Base-by-base conservation (phyloP, 2,888 invertebrate species). In the Tetranychus piercei region DNA sequence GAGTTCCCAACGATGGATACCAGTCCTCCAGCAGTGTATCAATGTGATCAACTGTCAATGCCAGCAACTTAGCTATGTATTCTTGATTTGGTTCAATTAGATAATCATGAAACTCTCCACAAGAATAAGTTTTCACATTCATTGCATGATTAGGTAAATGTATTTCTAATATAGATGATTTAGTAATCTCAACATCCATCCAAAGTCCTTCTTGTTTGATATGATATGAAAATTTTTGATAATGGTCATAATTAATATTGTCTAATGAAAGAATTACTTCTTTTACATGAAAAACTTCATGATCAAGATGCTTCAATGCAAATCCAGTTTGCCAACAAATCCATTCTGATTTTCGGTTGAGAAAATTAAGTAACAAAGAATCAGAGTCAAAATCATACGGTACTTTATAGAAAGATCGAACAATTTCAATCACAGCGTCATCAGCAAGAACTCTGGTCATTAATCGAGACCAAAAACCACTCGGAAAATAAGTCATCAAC, bases 21-120 rank as follows among this genome's bases (percentile, higher is more conserved):
- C 97, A 99, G 83, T 99, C 97, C 82, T 99, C 97, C 0, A 99
- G 84, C 73, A 99, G 84, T 74, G 94, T 88, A 82, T 99, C 99
- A 77, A 99, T 90, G 81, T 96, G 94, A 82, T 96, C 96, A 0
- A 96, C 92, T 4, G 92, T 88, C 45, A 94, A 83, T 0, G 95
- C 91, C 75, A 95, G 82, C 20, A 95, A 83, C 80, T 91, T 90
- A 0, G 92, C 88, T 77, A 92, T 86, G 71, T 88, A 88, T 80
- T 92, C 90, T 8, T 88, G 87, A 77, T 88, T 88, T 5, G 92
- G 91, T 80, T 92, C 91, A 74, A 91, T 84, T 71, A 75, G 15
- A 77, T 76, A 75, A 67, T 65, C 20, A 20, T 11, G 7, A 7
- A 15, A 15, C 7, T 55, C 55, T 1, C 55, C 55, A 6, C 11